A percentile compares a stretch with the other conserved stretches of the same genome.
These are phyloP conservation scores for Charina bottae DNA, from an alignment of 2,113 vertebrate genomes.

Conservation along the genomic window DNA sequence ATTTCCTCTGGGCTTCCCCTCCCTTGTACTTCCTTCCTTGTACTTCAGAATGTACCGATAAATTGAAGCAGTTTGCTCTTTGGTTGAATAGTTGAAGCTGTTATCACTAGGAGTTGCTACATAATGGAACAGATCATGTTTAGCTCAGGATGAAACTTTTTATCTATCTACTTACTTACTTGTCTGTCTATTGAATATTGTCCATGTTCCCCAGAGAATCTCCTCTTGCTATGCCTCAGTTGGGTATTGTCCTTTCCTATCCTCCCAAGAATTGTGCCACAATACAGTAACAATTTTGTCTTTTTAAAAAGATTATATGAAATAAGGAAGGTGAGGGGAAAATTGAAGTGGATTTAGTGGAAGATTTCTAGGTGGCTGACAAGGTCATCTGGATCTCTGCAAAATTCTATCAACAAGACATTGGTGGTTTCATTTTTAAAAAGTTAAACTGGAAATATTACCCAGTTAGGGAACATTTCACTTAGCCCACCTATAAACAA, in stretches of 20 bases:
- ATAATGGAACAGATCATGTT: not conserved
- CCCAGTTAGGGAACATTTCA: not conserved
- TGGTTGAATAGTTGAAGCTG: not conserved
- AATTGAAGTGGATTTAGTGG: not conserved
- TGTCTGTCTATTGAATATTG: not conserved
- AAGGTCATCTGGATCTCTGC: not conserved
- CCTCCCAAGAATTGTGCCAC: not conserved
- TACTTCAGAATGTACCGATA: not conserved
- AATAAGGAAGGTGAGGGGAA: not conserved
- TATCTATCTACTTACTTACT: not conserved
- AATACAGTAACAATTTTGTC: not conserved
- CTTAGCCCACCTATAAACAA: not conserved
- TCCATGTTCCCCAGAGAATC: not conserved
- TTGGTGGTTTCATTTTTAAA: not conserved
- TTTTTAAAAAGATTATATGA: not conserved
- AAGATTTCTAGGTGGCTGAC: not conserved
- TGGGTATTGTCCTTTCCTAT: not conserved
- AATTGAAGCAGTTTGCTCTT: not conserved
- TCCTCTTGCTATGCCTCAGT: not conserved
- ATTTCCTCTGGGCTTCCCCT: constrained; percentile 4
- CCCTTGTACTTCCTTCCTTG: constrained; percentile 35
- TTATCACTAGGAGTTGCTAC: not conserved
- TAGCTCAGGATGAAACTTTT: not conserved
- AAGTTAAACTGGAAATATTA: not conserved
- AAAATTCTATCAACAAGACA: not conserved